Percentiles rank a stretch among this genome's conserved stretches.
phyloP scores from a whole-genome alignment of 2,797 vertebrate genomes.

The Anolis apletophallus region DNA sequence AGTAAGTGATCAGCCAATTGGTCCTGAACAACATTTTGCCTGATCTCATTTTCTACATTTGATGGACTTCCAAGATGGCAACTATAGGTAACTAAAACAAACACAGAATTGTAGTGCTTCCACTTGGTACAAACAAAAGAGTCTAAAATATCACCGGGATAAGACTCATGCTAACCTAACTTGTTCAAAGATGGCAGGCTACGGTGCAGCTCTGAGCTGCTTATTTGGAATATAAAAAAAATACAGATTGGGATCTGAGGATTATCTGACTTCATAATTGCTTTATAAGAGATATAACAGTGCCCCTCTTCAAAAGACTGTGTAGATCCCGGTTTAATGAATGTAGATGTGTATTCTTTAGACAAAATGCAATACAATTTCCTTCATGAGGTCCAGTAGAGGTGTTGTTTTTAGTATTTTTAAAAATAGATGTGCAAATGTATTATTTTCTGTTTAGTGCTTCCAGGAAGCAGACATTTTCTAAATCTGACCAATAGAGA shows the following conservation, averaged over 20 bases:
- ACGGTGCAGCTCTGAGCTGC: not conserved
- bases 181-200: too few relatives aligned
- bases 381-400: not conserved
- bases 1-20: not conserved
- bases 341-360: not conserved
- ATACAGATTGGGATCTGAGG: not conserved
- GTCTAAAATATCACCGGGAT: not conserved
- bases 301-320: not conserved
- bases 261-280: not conserved
- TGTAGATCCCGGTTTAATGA: not conserved
- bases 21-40: not conserved
- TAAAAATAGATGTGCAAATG: not conserved
- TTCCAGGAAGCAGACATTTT: conserved; percentile 2
- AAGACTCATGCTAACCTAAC: too few relatives aligned
- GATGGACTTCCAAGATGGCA: not conserved
- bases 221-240: not conserved
- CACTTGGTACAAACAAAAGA: not conserved
- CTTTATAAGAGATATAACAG: not conserved
- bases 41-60: not conserved
- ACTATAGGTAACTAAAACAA: not conserved
- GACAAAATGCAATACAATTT: not conserved
- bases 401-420: not conserved
- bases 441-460: not conserved
- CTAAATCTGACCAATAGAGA: not conserved
- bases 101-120: not conserved